phyloP scores from a whole-genome alignment of 2,113 vertebrate genomes.

The Globicephala melas region DNA sequence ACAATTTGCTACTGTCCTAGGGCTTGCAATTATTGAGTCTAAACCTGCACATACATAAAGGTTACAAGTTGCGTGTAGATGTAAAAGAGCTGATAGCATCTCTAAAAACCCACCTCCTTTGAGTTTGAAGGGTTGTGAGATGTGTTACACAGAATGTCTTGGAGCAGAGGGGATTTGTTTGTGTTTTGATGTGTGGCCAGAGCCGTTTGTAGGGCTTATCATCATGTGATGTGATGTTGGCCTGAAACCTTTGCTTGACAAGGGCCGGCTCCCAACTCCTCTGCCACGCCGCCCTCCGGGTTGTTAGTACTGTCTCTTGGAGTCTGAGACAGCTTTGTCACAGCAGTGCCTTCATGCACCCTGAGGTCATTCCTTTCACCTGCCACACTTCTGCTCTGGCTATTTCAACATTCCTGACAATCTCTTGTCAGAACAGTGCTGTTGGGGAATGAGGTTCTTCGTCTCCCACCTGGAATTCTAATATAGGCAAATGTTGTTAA shows the following conservation, averaged over 20 bases:
- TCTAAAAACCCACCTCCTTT: background rate
- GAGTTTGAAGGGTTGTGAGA: background rate
- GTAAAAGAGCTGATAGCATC: background rate
- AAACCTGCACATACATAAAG: background rate
- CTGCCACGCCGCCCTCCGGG: fast-evolving
- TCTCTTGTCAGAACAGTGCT: background rate
- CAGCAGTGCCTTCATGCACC: background rate
- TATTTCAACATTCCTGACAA: background rate
- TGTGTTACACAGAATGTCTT: fast-evolving
- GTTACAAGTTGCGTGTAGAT: background rate
- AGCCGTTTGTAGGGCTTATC: background rate
- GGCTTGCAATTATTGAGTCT: background rate
- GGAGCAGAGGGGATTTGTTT: background rate
- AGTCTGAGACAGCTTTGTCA: background rate
- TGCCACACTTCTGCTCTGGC: background rate
- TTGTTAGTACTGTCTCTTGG: background rate
- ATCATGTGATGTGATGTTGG: background rate
- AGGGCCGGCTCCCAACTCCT: background rate
- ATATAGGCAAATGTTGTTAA: background rate
- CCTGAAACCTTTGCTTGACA: background rate
- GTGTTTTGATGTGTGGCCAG: background rate
- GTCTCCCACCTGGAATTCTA: background rate
- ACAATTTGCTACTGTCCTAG: background rate
- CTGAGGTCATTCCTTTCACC: background rate
- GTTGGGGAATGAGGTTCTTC: background rate